Evolutionary conservation across 1,140 invertebrate species (phyloP).

Genomic region (Drosophila tristis): DNA sequence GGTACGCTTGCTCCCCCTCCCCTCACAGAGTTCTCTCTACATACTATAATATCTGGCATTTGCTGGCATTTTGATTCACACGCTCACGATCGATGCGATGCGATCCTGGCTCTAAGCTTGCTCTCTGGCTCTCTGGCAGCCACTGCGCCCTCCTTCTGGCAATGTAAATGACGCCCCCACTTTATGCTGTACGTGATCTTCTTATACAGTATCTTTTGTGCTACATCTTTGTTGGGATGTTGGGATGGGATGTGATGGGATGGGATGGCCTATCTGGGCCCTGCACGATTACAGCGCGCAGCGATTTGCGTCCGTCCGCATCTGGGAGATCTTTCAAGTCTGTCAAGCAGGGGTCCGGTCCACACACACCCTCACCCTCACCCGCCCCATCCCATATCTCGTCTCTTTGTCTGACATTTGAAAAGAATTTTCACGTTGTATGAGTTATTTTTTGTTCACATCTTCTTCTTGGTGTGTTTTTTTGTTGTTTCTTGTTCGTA

Average conservation of each 20-base stretch:
- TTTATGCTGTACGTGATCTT: conserved; percentile 75
- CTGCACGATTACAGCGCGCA: conserved; percentile 64
- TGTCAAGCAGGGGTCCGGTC: conserved; percentile 49
- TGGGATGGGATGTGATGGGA: neutral
- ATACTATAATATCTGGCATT: conserved; percentile 13
- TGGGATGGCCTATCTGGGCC: conserved; percentile 28
- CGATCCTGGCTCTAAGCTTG: conserved; percentile 40
- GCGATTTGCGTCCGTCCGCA: conserved; percentile 41
- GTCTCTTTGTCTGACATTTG: conserved; percentile 65
- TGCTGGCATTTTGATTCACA: conserved; percentile 62
- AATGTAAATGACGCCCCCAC: conserved; percentile 80
- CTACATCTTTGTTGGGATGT: conserved; percentile 52
- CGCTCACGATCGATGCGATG: conserved; percentile 63
- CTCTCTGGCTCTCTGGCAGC: neutral
- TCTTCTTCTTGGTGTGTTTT: conserved; percentile 35
- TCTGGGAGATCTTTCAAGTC: conserved; percentile 74
- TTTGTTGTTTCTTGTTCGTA: conserved; percentile 37
- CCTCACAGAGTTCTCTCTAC: conserved; percentile 4
- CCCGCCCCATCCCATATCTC: conserved; percentile 3
- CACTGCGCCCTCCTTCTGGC: conserved; percentile 24
- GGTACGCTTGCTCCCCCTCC: conserved; percentile 5
- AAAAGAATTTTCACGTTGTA: conserved; percentile 79
- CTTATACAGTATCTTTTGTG: conserved; percentile 59
- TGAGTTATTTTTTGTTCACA: conserved; percentile 39
- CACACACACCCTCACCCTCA: conserved; percentile 10